Base-by-base conservation (phyloP, 2,797 vertebrate species). In the Setipinna tenuifilis region DNA sequence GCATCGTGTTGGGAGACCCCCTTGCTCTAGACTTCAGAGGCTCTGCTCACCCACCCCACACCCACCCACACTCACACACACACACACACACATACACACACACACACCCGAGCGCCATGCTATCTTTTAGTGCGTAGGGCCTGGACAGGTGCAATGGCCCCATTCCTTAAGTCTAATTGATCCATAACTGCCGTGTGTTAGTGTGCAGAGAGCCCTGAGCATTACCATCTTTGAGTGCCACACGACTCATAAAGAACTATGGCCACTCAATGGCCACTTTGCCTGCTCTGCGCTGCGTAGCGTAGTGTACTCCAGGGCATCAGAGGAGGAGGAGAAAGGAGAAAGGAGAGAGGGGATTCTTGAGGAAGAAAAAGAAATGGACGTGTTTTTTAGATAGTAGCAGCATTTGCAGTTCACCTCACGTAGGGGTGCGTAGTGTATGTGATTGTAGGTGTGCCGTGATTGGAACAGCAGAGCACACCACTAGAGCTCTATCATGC, bases 91-190 rank as follows among this genome's bases (percentile, higher is more conserved):
- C 50, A 9, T 7, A 9, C 14, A 54, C 50, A 3, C 50, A 54
- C 50, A 54, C 50, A 54, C 50, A 10, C 50, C 50, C 50, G 9
- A 54, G 2, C 50, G 9, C 7, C 14, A 9, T 14, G 9, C 50
- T 14, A 54, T 54, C 50, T 54, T 68, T 71, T 35, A 71, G 65
- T 31, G 65, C 65, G 50, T 57, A 46, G 54, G 65, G 62, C 58
- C 68, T 21, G 59, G 61, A 81, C 31, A n/a, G 61, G 68, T 17
- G 58, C 23, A 16, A 83, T 68, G 78, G 48, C 46, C 46, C 78
- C 50, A 84, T 84, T 84, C 68, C 85, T 86, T 82, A 82, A 44
- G 28, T 48, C 31, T 83, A 83, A 86, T 88, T 83, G 50, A 86
- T 88, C 61, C 35, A 68, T 28, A 83, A 83, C 85, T 46, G 50